phyloP scores from a whole-genome alignment of 2,888 invertebrate genomes.

The Argyresthia goedartella region DNA sequence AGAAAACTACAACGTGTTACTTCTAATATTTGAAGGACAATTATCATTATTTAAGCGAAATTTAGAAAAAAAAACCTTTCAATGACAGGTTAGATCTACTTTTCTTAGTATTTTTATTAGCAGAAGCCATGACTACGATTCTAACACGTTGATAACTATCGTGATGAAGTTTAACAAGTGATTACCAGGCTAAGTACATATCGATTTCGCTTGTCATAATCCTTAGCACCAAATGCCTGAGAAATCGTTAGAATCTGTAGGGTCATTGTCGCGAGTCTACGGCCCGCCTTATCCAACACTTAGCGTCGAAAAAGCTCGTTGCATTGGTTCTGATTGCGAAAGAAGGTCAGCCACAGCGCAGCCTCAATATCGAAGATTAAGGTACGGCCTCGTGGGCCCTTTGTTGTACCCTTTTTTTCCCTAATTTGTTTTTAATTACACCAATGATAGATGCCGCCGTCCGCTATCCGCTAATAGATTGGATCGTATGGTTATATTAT shows the following conservation, averaged over 20 bases:
- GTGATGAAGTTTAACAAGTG: too few relatives aligned
- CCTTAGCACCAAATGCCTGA: too few relatives aligned
- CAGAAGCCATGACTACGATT: too few relatives aligned
- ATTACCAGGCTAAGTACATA: too few relatives aligned
- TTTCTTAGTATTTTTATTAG: too few relatives aligned
- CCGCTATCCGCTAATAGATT: not conserved
- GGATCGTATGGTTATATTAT: not conserved
- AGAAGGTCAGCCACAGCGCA: constrained; percentile 6
- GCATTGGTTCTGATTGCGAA: constrained; percentile 6
- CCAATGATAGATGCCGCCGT: not conserved
- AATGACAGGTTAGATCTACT: too few relatives aligned
- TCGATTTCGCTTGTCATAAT: too few relatives aligned
- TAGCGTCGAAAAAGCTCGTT: not conserved
- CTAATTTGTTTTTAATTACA: constrained; percentile 48
- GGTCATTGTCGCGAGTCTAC: not conserved
- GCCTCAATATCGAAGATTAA: constrained; percentile 6
- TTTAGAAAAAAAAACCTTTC: too few relatives aligned
- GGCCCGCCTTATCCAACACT: not conserved
- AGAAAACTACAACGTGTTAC: too few relatives aligned
- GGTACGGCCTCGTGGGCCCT: constrained; percentile 23
- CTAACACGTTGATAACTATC: not conserved
- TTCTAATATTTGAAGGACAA: too few relatives aligned
- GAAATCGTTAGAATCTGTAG: too few relatives aligned
- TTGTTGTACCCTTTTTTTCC: constrained; percentile 13
- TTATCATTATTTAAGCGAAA: too few relatives aligned